These are phyloP conservation scores for Sclerurus mexicanus DNA, from an alignment of 2,113 vertebrate genomes.

Conservation along the genomic window DNA sequence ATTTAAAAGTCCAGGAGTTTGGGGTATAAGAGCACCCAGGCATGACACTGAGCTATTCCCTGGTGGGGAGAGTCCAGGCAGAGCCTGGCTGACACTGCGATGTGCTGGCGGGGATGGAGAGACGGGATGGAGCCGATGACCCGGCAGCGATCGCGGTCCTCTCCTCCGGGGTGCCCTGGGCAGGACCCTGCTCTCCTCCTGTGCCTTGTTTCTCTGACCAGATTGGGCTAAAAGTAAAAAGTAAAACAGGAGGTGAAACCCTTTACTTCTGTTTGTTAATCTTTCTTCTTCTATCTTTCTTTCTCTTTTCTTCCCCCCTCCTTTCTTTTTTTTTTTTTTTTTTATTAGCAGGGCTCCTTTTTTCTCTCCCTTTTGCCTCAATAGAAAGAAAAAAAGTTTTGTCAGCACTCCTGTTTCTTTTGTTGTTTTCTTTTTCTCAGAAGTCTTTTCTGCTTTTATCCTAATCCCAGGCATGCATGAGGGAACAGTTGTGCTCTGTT, in stretches of 20 bases:
- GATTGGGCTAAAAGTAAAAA: slow-evolving; percentile 65
- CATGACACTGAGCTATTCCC: background rate
- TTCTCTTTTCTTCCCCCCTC: slow-evolving; percentile 34
- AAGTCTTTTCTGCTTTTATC: slow-evolving; percentile 95
- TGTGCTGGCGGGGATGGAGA: fast-evolving
- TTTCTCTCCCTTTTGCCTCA: slow-evolving; percentile 83
- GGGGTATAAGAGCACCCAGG: background rate
- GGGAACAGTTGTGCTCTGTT: slow-evolving; percentile 97
- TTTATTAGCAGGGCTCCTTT: slow-evolving; percentile 71
- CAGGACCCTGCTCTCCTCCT: slow-evolving; percentile 8
- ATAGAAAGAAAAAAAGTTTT: slow-evolving; percentile 93
- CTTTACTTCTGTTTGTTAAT: slow-evolving; percentile 88
- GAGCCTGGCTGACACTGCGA: background rate
- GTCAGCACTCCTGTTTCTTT: slow-evolving; percentile 95
- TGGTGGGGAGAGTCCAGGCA: background rate
- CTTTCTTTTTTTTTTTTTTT: slow-evolving; percentile 50
- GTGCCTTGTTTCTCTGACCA: slow-evolving; percentile 33
- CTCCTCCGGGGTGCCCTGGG: background rate
- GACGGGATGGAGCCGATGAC: fast-evolving
- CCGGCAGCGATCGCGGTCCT: fast-evolving
- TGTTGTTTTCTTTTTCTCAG: slow-evolving; percentile 93
- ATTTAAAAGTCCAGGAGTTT: background rate
- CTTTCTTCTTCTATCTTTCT: slow-evolving; percentile 84
- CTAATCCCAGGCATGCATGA: slow-evolving; percentile 99
- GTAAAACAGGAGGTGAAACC: slow-evolving; percentile 76